Percentiles rank a stretch among this genome's conserved stretches.
phyloP scores from a whole-genome alignment of 2,888 invertebrate genomes.

The Portevinia maculata region DNA sequence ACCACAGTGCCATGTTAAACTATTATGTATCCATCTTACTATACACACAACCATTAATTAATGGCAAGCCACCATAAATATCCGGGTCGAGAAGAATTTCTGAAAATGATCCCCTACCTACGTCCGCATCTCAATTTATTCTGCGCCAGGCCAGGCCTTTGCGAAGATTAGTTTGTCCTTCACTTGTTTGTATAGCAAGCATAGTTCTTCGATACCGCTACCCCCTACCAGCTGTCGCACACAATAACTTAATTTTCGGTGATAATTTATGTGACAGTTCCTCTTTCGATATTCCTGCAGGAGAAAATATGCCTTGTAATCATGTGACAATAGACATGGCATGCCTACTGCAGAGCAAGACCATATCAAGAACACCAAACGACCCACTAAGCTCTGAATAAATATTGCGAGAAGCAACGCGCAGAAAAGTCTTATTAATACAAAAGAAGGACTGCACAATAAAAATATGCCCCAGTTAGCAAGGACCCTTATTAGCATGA shows the following conservation, averaged over 20 bases:
- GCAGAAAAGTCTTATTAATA: slow-evolving; percentile 15
- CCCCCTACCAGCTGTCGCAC: slow-evolving; percentile 18
- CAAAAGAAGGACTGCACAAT: slow-evolving; percentile 31
- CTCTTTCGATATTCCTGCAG: slow-evolving; percentile 10
- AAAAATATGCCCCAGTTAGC: slow-evolving; percentile 39
- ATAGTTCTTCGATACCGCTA: slow-evolving; percentile 13
- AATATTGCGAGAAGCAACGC: slow-evolving; percentile 19
- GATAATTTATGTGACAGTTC: slow-evolving; percentile 71
- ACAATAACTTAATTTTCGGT: slow-evolving; percentile 69
- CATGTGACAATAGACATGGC: slow-evolving; percentile 39
- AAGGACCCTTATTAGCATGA: slow-evolving; percentile 54
- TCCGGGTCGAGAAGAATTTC: slow-evolving; percentile 51
- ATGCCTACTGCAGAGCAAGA: neutral
- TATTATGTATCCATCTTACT: slow-evolving; percentile 51
- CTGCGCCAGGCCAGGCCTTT: slow-evolving; percentile 41
- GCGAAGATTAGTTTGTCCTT: slow-evolving; percentile 62
- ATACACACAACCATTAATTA: slow-evolving; percentile 68
- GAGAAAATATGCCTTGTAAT: slow-evolving; percentile 53
- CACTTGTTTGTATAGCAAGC: slow-evolving; percentile 21
- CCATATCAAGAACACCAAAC: slow-evolving; percentile 3
- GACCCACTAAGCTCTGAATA: slow-evolving; percentile 26
- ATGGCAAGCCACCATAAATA: slow-evolving; percentile 68
- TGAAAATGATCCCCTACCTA: slow-evolving; percentile 58
- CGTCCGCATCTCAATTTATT: slow-evolving; percentile 58
- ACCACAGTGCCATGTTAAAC: slow-evolving; percentile 12